Evolutionary conservation across 2,888 invertebrate species (phyloP).

Genomic region (Brachyopa scutellaris): DNA sequence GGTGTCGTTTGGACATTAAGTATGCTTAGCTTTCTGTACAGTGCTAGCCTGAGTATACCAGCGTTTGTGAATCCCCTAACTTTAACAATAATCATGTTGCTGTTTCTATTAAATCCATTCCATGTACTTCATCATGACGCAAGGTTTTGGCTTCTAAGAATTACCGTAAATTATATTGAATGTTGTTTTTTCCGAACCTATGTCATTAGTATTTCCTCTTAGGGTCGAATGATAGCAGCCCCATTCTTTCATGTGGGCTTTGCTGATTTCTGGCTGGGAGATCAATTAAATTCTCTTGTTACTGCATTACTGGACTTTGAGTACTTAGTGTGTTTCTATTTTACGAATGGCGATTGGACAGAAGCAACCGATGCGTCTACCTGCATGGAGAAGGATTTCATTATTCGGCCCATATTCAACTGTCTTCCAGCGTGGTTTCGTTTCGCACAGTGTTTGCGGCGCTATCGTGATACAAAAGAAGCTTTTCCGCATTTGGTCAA

Average conservation of each 20-base stretch:
- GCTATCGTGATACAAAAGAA: slow-evolving; percentile 96
- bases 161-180: slow-evolving; percentile 87
- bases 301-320: slow-evolving; percentile 96
- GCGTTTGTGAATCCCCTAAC: slow-evolving; percentile 95
- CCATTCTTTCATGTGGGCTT: slow-evolving; percentile 97
- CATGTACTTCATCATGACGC: slow-evolving; percentile 96
- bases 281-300: slow-evolving; percentile 96
- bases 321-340: slow-evolving; percentile 95
- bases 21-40: slow-evolving; percentile 86
- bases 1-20: slow-evolving; percentile 97
- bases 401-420: slow-evolving; percentile 92
- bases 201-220: slow-evolving; percentile 74
- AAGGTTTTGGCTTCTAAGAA: slow-evolving; percentile 95
- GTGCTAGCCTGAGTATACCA: slow-evolving; percentile 92
- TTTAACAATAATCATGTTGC: slow-evolving; percentile 90
- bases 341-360: slow-evolving; percentile 89
- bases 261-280: slow-evolving; percentile 99
- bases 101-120: slow-evolving; percentile 95
- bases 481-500: slow-evolving; percentile 98
- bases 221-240: slow-evolving; percentile 93
- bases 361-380: slow-evolving; percentile 84
- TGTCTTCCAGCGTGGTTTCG: slow-evolving; percentile 98
- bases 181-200: neutral
- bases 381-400: slow-evolving; percentile 87
- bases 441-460: slow-evolving; percentile 97